Evolutionary conservation across 2,797 vertebrate genomes (phyloP).

Genomic region (Xiphophorus birchmanni): DNA sequence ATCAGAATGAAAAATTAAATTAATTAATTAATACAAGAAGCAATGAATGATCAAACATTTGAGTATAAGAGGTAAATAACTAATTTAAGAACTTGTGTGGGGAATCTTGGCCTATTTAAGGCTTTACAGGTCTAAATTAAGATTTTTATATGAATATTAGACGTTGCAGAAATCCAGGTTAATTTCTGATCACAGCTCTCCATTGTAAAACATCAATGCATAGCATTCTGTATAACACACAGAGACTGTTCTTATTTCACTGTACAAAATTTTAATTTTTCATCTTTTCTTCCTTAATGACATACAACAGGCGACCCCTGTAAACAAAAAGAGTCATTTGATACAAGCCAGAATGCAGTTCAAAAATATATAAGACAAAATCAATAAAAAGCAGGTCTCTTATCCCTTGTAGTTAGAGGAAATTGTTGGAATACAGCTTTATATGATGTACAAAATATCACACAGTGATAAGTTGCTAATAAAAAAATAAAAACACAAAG

Average conservation of each 20-base stretch:
- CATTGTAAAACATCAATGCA: background rate
- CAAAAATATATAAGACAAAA: conserved; percentile 83
- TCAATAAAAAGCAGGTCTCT: conserved; percentile 83
- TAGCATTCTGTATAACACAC: background rate
- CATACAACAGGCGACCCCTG: conserved; percentile 82
- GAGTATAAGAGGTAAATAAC: background rate
- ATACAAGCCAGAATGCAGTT: conserved; percentile 83
- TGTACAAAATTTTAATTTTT: conserved; percentile 84
- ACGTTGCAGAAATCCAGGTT: background rate
- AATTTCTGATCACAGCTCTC: background rate
- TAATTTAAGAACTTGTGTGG: background rate
- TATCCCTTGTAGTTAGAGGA: conserved; percentile 82
- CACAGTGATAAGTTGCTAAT: conserved; percentile 91
- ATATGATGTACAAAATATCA: conserved; percentile 91
- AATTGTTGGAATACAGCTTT: conserved; percentile 84
- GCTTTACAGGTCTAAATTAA: background rate
- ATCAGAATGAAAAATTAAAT: background rate
- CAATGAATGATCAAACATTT: background rate
- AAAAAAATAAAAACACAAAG: conserved; percentile 83
- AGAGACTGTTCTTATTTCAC: conserved; percentile 58
- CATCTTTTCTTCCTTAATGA: conserved; percentile 80
- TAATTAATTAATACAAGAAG: background rate
- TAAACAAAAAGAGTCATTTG: conserved; percentile 80
- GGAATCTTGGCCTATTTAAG: background rate
- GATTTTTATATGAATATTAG: background rate